A percentile compares a stretch with the other conserved stretches of the same genome.
phyloP scores from a whole-genome alignment of 2,797 vertebrate species.

The Anabacerthia variegaticeps region DNA sequence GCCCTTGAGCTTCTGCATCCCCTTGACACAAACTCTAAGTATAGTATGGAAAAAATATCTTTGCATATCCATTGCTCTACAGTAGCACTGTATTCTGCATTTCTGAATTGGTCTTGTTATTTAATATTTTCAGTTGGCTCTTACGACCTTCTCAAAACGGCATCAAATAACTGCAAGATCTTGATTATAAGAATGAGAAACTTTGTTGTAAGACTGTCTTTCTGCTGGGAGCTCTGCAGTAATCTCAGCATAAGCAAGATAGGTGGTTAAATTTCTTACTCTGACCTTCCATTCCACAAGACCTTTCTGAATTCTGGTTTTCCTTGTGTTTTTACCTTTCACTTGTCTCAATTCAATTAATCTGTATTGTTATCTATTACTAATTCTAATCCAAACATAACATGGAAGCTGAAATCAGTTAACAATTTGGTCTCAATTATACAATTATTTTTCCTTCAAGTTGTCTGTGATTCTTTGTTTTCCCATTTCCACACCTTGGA shows the following conservation, averaged over 20 bases:
- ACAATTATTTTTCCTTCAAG: neutral
- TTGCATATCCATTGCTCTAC: accelerated
- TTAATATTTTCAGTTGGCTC: neutral
- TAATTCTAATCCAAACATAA: neutral
- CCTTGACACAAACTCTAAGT: neutral
- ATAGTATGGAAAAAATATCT: neutral
- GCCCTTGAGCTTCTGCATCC: neutral
- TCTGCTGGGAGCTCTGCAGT: neutral
- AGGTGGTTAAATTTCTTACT: neutral
- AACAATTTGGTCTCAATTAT: neutral
- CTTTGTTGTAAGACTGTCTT: neutral
- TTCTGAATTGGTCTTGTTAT: neutral
- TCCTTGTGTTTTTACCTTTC: neutral
- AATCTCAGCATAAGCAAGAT: neutral
- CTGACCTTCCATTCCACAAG: neutral
- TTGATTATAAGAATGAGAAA: neutral
- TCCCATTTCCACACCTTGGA: neutral
- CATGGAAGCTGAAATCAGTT: neutral
- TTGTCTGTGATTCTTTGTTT: slow-evolving; percentile 6
- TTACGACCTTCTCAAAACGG: neutral
- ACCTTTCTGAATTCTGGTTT: neutral
- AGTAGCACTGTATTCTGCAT: neutral
- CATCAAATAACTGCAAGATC: neutral
- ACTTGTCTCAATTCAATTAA: neutral
- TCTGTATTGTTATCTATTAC: neutral